Base-by-base conservation (phyloP, 2,888 invertebrate genomes). In the Tipula vernalis region DNA sequence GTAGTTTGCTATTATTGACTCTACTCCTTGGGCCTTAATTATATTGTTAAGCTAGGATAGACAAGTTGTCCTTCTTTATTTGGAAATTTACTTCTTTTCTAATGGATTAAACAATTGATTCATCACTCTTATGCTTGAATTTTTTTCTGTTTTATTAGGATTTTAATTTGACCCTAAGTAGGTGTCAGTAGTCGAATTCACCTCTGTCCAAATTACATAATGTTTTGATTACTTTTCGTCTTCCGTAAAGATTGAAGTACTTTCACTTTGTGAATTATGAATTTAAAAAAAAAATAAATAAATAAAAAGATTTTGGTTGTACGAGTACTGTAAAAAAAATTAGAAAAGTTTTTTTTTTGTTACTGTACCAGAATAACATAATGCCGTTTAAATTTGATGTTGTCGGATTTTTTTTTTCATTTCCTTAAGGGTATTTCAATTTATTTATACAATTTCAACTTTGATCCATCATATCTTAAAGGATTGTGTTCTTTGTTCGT, bases 351-450 rank as follows among this genome's bases (percentile, higher is more conserved):
- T 28, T 71, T 6, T 71, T 71, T 28, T 71, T 71, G 28, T 3
- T 28, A 28, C 0, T 71, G 71, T 71, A 18, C 1, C 71, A 71
- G 71, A 71, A 71, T 1, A 71, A 71, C 71, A 71, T 71, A 71
- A 71, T 71, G 71, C 71, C 71, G 71, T 71, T 71, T 71, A 71
- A 10, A 71, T 71, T 71, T 18, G 10, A 28, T 71, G 71, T 28
- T 71, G 71, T 71, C 28, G 71, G n/a, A n/a, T n/a, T 71, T 10
- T 10, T 12, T 28, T 71, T 71, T 71, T 28, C 71, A 71, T 28
- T 71, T 71, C 71, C 71, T 71, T 71, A 71, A 71, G 71, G 71
- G 71, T 71, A 71, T 71, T 71, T 71, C 71, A 71, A 71, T 71
- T 71, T 71, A 71, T 71, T 71, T 71, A 71, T 71, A 71, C 71